These are phyloP conservation scores for Gymnocephalus cernua DNA, from an alignment of 2,113 vertebrate genomes.

Conservation along the genomic window DNA sequence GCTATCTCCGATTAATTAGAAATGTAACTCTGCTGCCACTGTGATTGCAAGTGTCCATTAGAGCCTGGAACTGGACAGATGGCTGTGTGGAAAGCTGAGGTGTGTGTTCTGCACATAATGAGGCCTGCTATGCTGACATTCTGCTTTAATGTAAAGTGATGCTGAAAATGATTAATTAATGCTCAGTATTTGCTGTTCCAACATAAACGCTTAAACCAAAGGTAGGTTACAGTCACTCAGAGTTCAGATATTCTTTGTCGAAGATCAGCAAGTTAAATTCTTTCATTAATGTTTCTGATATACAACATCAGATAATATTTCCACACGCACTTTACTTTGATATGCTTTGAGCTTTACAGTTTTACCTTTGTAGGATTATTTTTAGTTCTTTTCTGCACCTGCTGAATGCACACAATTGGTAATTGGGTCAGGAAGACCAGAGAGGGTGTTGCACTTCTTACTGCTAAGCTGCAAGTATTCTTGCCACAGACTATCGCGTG, in stretches of 20 bases:
- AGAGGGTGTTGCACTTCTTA: slow-evolving; percentile 71
- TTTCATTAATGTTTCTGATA: slow-evolving; percentile 10
- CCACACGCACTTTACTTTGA: slow-evolving; percentile 2
- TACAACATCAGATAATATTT: not conserved
- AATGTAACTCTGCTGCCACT: slow-evolving; percentile 47
- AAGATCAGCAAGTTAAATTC: not conserved
- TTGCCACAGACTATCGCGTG: slow-evolving; percentile 65
- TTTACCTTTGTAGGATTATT: slow-evolving; percentile 59
- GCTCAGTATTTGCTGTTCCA: not conserved
- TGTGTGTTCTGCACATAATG: slow-evolving; percentile 34
- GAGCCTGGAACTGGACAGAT: slow-evolving; percentile 53
- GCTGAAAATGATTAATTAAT: slow-evolving; percentile 2
- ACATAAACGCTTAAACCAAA: not conserved
- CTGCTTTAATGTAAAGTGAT: slow-evolving; percentile 23
- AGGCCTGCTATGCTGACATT: slow-evolving; percentile 30
- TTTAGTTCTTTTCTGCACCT: slow-evolving; percentile 64
- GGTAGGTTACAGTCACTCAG: not conserved
- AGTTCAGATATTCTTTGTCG: not conserved
- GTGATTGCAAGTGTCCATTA: slow-evolving; percentile 47
- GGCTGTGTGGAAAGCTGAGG: slow-evolving; percentile 56
- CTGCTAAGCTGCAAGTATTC: slow-evolving; percentile 80
- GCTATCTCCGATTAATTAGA: slow-evolving; percentile 62
- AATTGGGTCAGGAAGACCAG: slow-evolving; percentile 80
- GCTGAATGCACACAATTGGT: slow-evolving; percentile 72
- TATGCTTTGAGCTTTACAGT: slow-evolving; percentile 23